phyloP scores from a whole-genome alignment of 1,140 invertebrate genomes.

The Caenorhabditis elegans region DNA sequence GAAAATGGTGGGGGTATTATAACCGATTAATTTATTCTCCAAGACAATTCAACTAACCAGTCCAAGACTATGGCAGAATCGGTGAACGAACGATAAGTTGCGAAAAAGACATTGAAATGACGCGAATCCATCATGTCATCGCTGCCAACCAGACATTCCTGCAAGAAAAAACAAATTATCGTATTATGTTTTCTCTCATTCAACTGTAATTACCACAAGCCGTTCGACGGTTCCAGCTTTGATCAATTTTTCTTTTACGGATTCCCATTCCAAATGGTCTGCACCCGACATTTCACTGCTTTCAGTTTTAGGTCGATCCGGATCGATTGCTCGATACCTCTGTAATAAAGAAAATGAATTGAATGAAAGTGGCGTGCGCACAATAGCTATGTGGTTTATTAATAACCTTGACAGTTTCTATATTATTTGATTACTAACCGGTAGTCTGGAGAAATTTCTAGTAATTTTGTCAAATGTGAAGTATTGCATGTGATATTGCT shows the following conservation, averaged over 20 bases:
- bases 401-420: neutral
- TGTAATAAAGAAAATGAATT: constrained; percentile 47
- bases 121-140: constrained; percentile 93
- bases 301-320: constrained; percentile 52
- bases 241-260: constrained; percentile 88
- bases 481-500: constrained; percentile 18
- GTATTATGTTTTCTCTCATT: neutral
- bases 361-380: neutral
- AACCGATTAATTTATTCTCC: neutral
- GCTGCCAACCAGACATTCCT: constrained; percentile 68
- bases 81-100: constrained; percentile 86
- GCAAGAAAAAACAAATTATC: neutral
- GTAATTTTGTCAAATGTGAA: constrained; percentile 23
- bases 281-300: constrained; percentile 72
- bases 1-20: neutral
- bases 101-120: constrained; percentile 94
- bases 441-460: constrained; percentile 19
- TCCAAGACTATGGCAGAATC: constrained; percentile 76
- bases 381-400: neutral
- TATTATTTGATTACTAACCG: constrained; percentile 20
- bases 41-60: constrained; percentile 71
- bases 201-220: constrained; percentile 75
- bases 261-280: constrained; percentile 97
- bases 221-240: constrained; percentile 92
- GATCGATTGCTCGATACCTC: constrained; percentile 63